Evolutionary conservation across 2,797 vertebrate genomes (phyloP), one percentile per base, ranked within the genome.

Genomic region (Phylloscopus collybita): DNA sequence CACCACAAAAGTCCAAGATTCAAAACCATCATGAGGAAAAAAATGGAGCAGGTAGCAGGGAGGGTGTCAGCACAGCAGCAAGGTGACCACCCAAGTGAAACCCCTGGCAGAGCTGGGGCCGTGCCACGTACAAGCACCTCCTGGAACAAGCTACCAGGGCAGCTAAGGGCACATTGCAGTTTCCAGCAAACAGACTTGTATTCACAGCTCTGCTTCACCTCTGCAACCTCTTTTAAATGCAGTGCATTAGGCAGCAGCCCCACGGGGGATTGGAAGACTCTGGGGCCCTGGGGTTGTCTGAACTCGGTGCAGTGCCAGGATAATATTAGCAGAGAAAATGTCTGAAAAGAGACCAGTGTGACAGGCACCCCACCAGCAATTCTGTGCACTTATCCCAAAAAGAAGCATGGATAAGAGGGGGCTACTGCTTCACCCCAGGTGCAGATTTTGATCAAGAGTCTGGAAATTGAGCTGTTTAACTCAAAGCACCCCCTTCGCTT

Each of bases 101-200:
- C 0, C 5, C 16, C 25, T 3, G 4, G 27, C 53, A 75, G 9
- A 64, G 30, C 6, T 3, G 0, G 0, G 80, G 6, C 12, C 32
- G 19, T 2, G 4, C 18, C 5, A 2, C 0, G 0, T 29, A 6
- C 30, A 44, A 62, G 13, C 7, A 2, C 13, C 15, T 54, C 13
- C 38, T 11, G 51, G 23, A 62, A 10, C 6, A 62, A 84, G 14
- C 21, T 65, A 14, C 23, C 6, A 9, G 40, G 78, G 57, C 17
- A 87, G 38, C 15, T 40, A 50, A 62, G 34, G 67, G 16, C 13
- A 50, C 29, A 40, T 22, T 14, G 8, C 36, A 7, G 4, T 74
- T 87, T 45, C 16, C 64, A 80, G 67, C 66, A 66, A 73, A 67
- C 34, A 86, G 47, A 62, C 45, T 57, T 21, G 10, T 38, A 87